These are phyloP conservation scores for Dipodomys spectabilis DNA, from an alignment of 2,113 vertebrate genomes.

Conservation along the genomic window DNA sequence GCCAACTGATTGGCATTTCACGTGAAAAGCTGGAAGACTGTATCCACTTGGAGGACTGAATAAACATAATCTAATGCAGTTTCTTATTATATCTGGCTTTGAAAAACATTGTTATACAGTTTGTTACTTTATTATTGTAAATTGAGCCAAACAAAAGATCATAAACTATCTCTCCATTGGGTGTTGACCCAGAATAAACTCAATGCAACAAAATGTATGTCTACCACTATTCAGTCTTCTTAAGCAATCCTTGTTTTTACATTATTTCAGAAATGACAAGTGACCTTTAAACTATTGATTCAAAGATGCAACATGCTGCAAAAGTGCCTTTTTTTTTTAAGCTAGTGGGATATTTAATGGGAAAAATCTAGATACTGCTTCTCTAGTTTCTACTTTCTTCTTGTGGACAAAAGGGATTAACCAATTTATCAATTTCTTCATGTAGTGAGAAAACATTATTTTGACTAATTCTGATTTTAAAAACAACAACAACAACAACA, in stretches of 20 bases:
- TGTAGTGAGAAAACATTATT: conserved; percentile 1
- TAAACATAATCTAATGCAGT: not conserved
- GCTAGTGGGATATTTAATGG: not conserved
- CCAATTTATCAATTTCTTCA: conserved; percentile 19
- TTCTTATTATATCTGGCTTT: not conserved
- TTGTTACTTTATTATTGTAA: not conserved
- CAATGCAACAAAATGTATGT: not conserved
- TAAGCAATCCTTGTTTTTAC: not conserved
- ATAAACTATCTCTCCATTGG: not conserved
- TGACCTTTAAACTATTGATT: not conserved
- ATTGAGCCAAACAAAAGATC: not conserved
- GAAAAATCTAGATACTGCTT: not conserved
- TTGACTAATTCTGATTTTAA: not conserved
- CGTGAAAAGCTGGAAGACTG: not conserved
- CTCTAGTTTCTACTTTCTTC: not conserved
- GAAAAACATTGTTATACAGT: not conserved
- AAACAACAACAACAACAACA: no score
- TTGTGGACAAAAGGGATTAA: not conserved
- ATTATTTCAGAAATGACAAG: not conserved
- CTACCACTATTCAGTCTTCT: not conserved
- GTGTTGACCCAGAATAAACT: not conserved
- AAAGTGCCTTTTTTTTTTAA: not conserved
- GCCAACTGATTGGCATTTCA: not conserved
- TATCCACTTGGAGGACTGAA: not conserved
- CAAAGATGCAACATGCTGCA: not conserved